Conservation (phyloP, 2,113 vertebrate species). For the Coryphaenoides rupestris region DNA sequence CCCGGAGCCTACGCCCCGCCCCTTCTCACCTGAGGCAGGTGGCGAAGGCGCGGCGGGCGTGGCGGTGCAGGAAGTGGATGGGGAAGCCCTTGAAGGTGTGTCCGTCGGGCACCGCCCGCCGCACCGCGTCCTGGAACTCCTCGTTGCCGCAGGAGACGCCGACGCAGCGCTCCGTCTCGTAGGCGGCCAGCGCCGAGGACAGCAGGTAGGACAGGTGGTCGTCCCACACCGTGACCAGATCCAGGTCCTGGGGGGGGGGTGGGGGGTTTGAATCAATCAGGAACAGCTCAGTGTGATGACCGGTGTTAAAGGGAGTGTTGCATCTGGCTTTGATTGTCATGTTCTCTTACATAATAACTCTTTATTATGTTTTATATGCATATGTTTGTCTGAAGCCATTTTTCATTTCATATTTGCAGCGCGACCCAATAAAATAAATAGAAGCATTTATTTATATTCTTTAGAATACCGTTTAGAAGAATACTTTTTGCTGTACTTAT, state of each 20-base stretch:
- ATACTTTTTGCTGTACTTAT: too few species aligned
- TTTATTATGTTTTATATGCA: too few species aligned
- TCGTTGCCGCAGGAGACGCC: conserved; percentile 90
- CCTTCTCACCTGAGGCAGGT: conserved; percentile 83
- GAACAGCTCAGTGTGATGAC: too few species aligned
- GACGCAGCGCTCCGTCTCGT: conserved; percentile 89
- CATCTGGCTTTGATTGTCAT: too few species aligned
- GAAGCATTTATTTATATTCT: too few species aligned
- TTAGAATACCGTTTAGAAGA: too few species aligned
- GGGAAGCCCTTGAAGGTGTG: conserved; percentile 98
- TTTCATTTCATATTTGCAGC: too few species aligned
- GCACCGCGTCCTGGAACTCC: conserved; percentile 94
- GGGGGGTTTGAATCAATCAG: too few species aligned
- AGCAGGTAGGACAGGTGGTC: conserved; percentile 93
- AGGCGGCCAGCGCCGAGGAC: conserved; percentile 88
- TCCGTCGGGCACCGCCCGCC: conserved; percentile 89
- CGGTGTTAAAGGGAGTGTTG: too few species aligned
- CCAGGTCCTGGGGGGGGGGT: conserved; percentile 77
- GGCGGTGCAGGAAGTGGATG: conserved; percentile 91
- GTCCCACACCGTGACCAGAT: conserved; percentile 89
- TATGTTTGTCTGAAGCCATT: too few species aligned
- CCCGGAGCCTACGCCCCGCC: not conserved
- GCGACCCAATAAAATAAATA: too few species aligned
- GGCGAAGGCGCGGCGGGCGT: conserved; percentile 87
- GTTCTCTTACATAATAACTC: too few species aligned